phyloP scores from a whole-genome alignment of 1,140 invertebrate genomes.

The Euschistus heros region DNA sequence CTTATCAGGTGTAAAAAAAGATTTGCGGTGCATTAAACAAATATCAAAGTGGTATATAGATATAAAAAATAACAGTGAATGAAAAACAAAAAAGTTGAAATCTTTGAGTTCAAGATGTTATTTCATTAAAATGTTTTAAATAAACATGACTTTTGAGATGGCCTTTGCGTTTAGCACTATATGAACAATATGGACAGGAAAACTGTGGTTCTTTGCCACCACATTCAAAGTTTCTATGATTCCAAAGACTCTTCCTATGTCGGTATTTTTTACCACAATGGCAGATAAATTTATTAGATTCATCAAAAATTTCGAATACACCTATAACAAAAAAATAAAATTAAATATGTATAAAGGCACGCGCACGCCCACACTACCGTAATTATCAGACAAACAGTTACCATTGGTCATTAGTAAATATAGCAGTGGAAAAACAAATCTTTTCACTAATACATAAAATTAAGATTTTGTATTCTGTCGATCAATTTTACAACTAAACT shows the following conservation, averaged over 20 bases:
- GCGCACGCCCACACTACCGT: too few species aligned
- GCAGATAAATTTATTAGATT: slow-evolving; percentile 22
- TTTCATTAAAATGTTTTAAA: slow-evolving; percentile 31
- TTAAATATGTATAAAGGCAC: background rate
- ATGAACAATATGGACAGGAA: slow-evolving; percentile 43
- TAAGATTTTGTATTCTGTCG: too few species aligned
- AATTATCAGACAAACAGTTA: background rate
- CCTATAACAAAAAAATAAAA: slow-evolving; percentile 2
- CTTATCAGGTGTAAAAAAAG: too few species aligned
- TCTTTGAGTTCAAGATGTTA: background rate
- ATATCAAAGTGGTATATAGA: background rate
- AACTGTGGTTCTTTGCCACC: slow-evolving; percentile 42
- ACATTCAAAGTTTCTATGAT: slow-evolving; percentile 38
- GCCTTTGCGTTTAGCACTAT: slow-evolving; percentile 38
- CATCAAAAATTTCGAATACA: slow-evolving; percentile 9
- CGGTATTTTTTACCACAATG: slow-evolving; percentile 38
- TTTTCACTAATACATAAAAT: too few species aligned
- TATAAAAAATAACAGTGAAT: background rate
- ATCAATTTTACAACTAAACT: too few species aligned
- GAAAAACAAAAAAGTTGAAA: too few species aligned
- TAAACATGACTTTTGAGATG: slow-evolving; percentile 40
- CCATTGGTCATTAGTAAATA: too few species aligned
- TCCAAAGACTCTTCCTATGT: slow-evolving; percentile 43
- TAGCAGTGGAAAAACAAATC: too few species aligned
- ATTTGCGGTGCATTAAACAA: too few species aligned